phyloP scores from a whole-genome alignment of 2,113 vertebrate species.

The Cyanoderma ruficeps region DNA sequence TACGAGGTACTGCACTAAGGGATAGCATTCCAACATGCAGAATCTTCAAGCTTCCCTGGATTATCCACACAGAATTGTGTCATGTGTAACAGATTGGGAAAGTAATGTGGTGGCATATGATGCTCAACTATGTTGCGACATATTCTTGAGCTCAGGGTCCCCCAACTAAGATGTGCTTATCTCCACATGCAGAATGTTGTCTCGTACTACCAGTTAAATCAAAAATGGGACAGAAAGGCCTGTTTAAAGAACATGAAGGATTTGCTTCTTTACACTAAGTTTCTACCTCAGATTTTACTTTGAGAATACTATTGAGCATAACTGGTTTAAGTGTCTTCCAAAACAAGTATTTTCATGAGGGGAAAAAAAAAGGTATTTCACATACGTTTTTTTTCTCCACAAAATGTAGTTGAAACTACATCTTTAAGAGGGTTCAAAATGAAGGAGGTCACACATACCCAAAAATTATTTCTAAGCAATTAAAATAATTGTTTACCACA shows the following conservation, averaged over 20 bases:
- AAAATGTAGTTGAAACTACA: neutral
- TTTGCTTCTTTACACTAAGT: neutral
- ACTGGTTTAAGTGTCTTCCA: neutral
- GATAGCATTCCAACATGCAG: neutral
- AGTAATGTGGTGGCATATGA: neutral
- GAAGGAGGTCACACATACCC: neutral
- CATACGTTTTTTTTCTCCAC: neutral
- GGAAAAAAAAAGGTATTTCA: neutral
- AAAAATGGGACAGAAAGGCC: neutral
- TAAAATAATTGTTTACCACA: neutral
- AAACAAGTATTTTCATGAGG: neutral
- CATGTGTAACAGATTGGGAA: neutral
- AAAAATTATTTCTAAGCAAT: neutral
- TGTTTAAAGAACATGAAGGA: neutral
- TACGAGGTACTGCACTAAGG: neutral
- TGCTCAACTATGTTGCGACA: neutral
- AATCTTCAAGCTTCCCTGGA: neutral
- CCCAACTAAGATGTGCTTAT: neutral
- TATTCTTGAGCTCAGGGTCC: neutral
- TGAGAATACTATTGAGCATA: neutral
- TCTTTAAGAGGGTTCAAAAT: neutral
- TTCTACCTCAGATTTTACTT: neutral
- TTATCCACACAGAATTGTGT: neutral
- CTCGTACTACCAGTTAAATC: rapidly evolving
- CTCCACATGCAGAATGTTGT: neutral